phyloP scores from a whole-genome alignment of 2,113 vertebrate genomes.

The Paradoxurus hermaphroditus region DNA sequence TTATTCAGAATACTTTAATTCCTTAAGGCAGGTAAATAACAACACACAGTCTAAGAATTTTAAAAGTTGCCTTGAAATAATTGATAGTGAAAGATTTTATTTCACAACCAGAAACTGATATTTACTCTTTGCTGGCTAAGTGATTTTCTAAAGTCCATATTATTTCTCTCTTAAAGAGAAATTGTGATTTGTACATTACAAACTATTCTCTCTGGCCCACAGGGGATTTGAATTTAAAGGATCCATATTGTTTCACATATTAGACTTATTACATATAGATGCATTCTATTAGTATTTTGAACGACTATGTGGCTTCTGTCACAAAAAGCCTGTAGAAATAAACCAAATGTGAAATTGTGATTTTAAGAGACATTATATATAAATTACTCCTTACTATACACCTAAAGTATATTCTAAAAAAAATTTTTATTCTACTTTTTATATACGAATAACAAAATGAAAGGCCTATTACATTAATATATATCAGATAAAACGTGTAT shows the following conservation, averaged over 20 bases:
- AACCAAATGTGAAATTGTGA: slow-evolving; percentile 11
- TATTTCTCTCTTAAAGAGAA: not conserved
- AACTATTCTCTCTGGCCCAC: not conserved
- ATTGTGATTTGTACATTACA: not conserved
- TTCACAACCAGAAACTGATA: not conserved
- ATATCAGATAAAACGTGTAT: slow-evolving; percentile 35
- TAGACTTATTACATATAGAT: not conserved
- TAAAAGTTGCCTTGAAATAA: not conserved
- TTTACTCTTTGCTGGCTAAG: not conserved
- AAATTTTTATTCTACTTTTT: slow-evolving; percentile 38
- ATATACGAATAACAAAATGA: slow-evolving; percentile 38
- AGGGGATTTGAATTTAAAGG: not conserved
- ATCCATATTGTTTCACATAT: not conserved
- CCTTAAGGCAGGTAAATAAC: not conserved
- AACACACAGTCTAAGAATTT: not conserved
- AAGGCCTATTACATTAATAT: slow-evolving; percentile 58
- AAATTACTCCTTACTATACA: not conserved
- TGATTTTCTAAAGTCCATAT: not conserved
- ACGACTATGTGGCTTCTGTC: not conserved
- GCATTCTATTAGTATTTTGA: not conserved
- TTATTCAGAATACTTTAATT: not conserved
- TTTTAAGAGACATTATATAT: slow-evolving; percentile 30
- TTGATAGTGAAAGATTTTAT: not conserved
- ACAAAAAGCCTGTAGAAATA: not conserved
- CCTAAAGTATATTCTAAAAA: slow-evolving; percentile 3